Evolutionary conservation across 1,140 invertebrate genomes (phyloP).

Genomic region (Saccostrea cuccullata): DNA sequence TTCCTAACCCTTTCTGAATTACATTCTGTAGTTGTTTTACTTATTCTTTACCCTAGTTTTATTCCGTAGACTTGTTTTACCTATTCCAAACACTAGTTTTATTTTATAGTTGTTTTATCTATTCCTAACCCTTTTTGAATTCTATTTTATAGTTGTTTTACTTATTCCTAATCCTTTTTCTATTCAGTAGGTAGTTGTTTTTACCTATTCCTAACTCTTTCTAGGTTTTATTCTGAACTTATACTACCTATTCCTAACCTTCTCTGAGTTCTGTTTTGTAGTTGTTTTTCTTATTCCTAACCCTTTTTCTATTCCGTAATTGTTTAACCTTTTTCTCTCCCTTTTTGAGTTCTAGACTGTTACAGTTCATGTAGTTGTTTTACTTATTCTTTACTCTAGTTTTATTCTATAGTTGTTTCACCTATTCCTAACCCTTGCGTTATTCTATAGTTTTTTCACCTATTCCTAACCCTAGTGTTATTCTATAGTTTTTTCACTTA

Average conservation of each 20-base stretch:
- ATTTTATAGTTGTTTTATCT: too few species aligned
- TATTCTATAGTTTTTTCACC: background rate
- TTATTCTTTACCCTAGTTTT: background rate
- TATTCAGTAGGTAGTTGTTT: background rate
- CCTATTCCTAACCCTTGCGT: too few species aligned
- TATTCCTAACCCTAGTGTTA: background rate
- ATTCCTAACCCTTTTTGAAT: too few species aligned
- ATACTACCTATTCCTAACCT: background rate
- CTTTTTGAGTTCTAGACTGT: too few species aligned
- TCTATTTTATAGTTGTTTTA: background rate
- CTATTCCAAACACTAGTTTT: background rate
- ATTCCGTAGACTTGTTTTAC: background rate
- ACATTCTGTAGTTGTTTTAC: background rate
- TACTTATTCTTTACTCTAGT: background rate
- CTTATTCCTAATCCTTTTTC: background rate
- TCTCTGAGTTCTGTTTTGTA: background rate
- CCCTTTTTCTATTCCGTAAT: background rate
- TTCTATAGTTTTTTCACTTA: background rate
- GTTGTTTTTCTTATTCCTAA: conserved; percentile 7
- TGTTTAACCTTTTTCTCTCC: too few species aligned
- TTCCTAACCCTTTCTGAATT: background rate
- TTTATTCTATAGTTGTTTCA: background rate
- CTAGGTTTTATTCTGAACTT: background rate
- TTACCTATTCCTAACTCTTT: background rate
- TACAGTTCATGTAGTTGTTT: background rate